A percentile compares a stretch with the other conserved stretches of the same genome.
phyloP scores from a whole-genome alignment of 2,797 vertebrate genomes.

The Amniataba percoides region DNA sequence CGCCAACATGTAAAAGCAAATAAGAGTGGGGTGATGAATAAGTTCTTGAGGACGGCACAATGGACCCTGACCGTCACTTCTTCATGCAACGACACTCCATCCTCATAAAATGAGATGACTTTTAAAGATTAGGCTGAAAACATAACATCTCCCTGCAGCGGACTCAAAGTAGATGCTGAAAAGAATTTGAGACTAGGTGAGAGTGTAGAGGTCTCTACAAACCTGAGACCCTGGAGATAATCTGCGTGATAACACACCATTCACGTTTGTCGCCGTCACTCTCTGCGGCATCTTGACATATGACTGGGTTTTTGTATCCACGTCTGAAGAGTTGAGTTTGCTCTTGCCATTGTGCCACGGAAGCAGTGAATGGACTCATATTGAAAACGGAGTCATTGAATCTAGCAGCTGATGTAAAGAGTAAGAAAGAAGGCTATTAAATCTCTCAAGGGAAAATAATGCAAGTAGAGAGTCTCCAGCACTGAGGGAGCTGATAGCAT shows the following conservation, averaged over 20 bases:
- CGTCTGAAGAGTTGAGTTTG: slow-evolving; percentile 38
- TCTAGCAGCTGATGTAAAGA: slow-evolving; percentile 71
- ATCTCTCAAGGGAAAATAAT: slow-evolving; percentile 76
- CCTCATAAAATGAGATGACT: slow-evolving; percentile 20
- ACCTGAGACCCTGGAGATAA: slow-evolving; percentile 51
- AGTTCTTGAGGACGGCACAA: slow-evolving; percentile 23
- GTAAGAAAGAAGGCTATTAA: slow-evolving; percentile 77
- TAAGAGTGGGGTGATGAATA: slow-evolving; percentile 23
- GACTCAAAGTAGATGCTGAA: slow-evolving; percentile 14
- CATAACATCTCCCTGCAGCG: slow-evolving; percentile 13
- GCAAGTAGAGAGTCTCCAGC: slow-evolving; percentile 75
- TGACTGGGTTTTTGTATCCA: slow-evolving; percentile 63
- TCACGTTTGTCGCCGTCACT: slow-evolving; percentile 49
- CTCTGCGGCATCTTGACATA: slow-evolving; percentile 23
- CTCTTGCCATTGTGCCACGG: slow-evolving; percentile 44
- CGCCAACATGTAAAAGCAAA: slow-evolving; percentile 25
- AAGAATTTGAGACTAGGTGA: not conserved
- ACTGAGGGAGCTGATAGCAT: slow-evolving; percentile 71
- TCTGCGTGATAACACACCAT: slow-evolving; percentile 49
- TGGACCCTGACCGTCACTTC: slow-evolving; percentile 24
- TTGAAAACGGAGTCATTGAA: slow-evolving; percentile 69
- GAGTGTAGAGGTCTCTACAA: slow-evolving; percentile 36
- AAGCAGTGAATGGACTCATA: slow-evolving; percentile 56
- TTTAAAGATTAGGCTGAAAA: slow-evolving; percentile 6
- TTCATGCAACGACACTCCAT: slow-evolving; percentile 12